These are phyloP conservation scores for Rhabdomys pumilio DNA, from an alignment of 2,797 vertebrate genomes.

Conservation along the genomic window DNA sequence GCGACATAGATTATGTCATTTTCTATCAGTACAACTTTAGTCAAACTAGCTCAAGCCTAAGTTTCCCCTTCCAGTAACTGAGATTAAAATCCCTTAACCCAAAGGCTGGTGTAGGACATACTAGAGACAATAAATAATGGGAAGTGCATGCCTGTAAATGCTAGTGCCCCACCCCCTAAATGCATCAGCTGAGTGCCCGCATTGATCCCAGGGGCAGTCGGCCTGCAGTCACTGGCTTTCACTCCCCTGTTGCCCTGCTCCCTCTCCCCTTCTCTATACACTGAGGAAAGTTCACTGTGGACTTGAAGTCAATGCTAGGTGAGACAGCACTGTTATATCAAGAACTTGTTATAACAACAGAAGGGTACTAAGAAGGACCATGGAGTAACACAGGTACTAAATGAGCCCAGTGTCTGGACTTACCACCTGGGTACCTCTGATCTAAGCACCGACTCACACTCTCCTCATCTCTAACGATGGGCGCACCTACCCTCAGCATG, in stretches of 20 bases:
- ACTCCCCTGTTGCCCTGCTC: background rate
- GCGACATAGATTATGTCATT: background rate
- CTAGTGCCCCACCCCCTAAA: background rate
- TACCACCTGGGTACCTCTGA: background rate
- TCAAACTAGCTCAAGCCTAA: constrained; percentile 49
- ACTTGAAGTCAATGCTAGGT: background rate
- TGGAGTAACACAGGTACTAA: constrained; percentile 2
- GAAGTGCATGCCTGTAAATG: background rate
- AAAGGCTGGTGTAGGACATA: constrained; percentile 10
- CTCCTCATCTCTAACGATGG: constrained; percentile 21
- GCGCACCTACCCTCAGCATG: background rate
- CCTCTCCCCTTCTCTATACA: background rate
- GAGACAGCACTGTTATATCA: background rate
- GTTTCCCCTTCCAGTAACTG: background rate
- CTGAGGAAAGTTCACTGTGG: background rate
- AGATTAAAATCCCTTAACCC: constrained; percentile 12
- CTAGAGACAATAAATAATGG: constrained; percentile 34
- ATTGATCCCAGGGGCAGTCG: background rate
- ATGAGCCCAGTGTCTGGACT: background rate
- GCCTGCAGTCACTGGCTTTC: background rate
- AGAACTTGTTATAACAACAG: background rate
- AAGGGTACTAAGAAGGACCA: constrained; percentile 14
- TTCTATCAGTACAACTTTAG: background rate
- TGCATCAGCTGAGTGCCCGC: background rate
- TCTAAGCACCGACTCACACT: background rate